Conservation (phyloP, 1,140 invertebrate genomes). For the Aphaenogaster rudis region DNA sequence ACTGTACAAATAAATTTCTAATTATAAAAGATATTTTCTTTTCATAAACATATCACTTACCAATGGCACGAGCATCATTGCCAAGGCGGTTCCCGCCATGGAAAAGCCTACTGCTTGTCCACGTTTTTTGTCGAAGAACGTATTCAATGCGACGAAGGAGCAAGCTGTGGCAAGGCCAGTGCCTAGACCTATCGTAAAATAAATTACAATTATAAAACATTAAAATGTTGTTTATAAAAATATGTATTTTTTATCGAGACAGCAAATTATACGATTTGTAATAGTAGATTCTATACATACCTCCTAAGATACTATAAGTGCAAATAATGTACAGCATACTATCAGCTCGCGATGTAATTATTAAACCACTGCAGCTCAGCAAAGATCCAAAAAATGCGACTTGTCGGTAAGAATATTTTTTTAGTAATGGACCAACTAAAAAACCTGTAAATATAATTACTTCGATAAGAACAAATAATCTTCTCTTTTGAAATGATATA, state of each 20-base stretch:
- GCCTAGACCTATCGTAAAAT: conserved; percentile 88
- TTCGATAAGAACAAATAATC: not conserved
- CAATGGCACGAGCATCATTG: conserved; percentile 92
- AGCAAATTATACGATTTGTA: not conserved
- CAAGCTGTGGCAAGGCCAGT: conserved; percentile 91
- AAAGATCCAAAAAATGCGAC: conserved; percentile 90
- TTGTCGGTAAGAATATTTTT: conserved; percentile 91
- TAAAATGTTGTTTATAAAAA: not conserved
- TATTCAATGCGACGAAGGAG: conserved; percentile 91
- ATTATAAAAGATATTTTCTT: not conserved
- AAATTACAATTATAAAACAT: conserved; percentile 16
- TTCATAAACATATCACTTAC: conserved; percentile 62
- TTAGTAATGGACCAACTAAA: conserved; percentile 91
- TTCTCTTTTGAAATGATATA: not conserved
- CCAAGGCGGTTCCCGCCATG: conserved; percentile 92
- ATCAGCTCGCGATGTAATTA: conserved; percentile 90
- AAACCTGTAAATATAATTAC: conserved; percentile 85
- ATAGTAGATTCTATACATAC: conserved; percentile 81
- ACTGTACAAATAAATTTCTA: conserved; percentile 54
- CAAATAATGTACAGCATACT: conserved; percentile 91
- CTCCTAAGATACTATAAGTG: conserved; percentile 92
- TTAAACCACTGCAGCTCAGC: conserved; percentile 89
- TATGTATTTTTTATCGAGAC: not conserved
- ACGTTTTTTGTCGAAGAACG: conserved; percentile 91
- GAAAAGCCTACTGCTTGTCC: conserved; percentile 92